A percentile compares a stretch with the other conserved stretches of the same genome.
Conservation (phyloP, 2,888 invertebrate genomes). For the Acleris cristana region DNA sequence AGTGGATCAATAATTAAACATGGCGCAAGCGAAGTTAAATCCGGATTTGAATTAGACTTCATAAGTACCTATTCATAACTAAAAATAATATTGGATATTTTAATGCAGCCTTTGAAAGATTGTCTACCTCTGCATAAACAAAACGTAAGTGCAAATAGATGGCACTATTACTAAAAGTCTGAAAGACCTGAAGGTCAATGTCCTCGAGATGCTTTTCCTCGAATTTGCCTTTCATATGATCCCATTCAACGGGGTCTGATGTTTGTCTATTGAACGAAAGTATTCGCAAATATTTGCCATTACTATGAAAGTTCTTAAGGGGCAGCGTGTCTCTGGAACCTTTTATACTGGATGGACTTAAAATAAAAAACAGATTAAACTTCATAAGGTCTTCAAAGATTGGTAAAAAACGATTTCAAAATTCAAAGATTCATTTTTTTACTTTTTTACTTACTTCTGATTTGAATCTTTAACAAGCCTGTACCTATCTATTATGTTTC, state of each 20-base stretch:
- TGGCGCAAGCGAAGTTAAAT: not conserved
- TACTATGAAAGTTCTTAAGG: slow-evolving; percentile 5
- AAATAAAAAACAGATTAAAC: no score
- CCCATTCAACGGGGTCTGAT: slow-evolving; percentile 6
- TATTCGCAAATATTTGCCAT: slow-evolving; percentile 5
- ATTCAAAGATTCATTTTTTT: no score
- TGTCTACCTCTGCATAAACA: not conserved
- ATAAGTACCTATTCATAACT: not conserved
- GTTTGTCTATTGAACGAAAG: slow-evolving; percentile 9
- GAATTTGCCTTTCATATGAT: not conserved
- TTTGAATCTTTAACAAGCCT: no score
- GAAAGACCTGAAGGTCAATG: slow-evolving; percentile 14
- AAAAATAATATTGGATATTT: not conserved
- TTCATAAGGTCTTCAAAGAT: no score
- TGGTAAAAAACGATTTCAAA: no score
- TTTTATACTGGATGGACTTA: not conserved
- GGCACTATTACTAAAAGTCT: not conserved
- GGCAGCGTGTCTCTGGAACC: not conserved
- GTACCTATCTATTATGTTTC: no score
- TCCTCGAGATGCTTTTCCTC: not conserved
- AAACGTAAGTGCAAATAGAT: no score
- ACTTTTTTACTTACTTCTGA: no score
- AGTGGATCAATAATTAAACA: slow-evolving; percentile 15
- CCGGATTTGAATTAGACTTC: not conserved
- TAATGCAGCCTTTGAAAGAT: not conserved